Evolutionary conservation across 1,140 invertebrate genomes (phyloP).

Genomic region (Calliphora vicina): DNA sequence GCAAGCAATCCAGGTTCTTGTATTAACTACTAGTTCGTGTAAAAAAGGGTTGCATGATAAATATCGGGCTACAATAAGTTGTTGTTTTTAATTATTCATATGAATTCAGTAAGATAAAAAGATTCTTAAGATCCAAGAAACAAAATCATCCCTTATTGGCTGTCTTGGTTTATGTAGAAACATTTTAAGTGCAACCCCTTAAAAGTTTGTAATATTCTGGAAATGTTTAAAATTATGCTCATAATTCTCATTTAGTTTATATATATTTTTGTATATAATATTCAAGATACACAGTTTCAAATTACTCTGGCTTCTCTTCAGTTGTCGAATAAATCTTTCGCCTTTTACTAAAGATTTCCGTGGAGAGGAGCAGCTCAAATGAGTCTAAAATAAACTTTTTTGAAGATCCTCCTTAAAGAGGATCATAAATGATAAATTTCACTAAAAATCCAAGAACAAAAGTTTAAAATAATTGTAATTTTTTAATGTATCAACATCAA

Average conservation of each 20-base stretch:
- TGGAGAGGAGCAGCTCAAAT: conserved; percentile 60
- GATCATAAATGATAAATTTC: background rate
- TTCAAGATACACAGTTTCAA: background rate
- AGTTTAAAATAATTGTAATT: no score
- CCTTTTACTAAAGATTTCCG: conserved; percentile 67
- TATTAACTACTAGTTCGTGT: background rate
- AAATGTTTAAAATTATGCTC: background rate
- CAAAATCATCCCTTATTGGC: background rate
- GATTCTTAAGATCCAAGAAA: background rate
- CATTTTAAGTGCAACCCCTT: no score
- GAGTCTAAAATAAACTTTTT: conserved; percentile 62
- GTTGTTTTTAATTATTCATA: no score
- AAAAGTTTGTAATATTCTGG: no score
- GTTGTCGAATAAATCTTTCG: conserved; percentile 65
- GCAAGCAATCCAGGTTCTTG: background rate
- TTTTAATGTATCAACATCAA: no score
- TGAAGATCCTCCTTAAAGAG: background rate
- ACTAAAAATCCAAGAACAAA: no score
- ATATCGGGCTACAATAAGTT: no score
- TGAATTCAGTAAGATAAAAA: no score
- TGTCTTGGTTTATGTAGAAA: no score
- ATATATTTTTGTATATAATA: background rate
- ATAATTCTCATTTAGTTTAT: background rate
- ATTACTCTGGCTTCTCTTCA: conserved; percentile 57
- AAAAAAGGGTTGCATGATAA: background rate